These are phyloP conservation scores for Acanthosepion esculentum DNA, from an alignment of 2,888 invertebrate genomes.

Conservation along the genomic window DNA sequence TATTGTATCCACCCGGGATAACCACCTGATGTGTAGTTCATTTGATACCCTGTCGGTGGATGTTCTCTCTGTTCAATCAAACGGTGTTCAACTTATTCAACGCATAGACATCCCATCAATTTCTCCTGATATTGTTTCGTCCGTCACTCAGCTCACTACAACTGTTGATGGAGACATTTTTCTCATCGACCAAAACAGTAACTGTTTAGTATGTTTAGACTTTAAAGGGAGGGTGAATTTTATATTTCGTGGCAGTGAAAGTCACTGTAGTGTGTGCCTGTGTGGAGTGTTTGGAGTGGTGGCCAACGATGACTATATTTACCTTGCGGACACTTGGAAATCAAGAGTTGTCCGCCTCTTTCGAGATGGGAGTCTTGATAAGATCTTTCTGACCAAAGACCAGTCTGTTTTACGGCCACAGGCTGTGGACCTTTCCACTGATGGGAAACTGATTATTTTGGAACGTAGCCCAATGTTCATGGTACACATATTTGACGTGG, in stretches of 20 bases:
- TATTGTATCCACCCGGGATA: background rate
- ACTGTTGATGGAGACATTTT: conserved; percentile 24
- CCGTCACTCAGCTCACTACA: background rate
- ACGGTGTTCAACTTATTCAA: background rate
- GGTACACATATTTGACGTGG: conserved; percentile 37
- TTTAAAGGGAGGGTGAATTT: conserved; percentile 38
- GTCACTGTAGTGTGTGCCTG: conserved; percentile 24
- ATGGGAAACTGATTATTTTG: conserved; percentile 35
- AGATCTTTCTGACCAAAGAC: background rate
- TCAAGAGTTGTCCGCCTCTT: conserved; percentile 37
- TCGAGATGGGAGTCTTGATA: conserved; percentile 38
- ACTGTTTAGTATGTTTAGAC: conserved; percentile 41
- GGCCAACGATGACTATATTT: conserved; percentile 40
- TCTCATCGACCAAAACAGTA: conserved; percentile 25
- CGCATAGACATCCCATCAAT: conserved; percentile 13
- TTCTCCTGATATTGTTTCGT: conserved; percentile 34
- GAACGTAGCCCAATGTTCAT: conserved; percentile 41
- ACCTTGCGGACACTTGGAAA: conserved; percentile 37
- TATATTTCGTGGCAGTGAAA: conserved; percentile 38
- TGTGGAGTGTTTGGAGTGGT: conserved; percentile 37
- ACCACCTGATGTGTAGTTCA: background rate
- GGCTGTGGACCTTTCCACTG: background rate
- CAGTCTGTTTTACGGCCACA: conserved; percentile 39
- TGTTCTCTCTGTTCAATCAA: background rate
- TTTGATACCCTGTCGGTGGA: background rate